Evolutionary conservation across 2,797 vertebrate species (phyloP).

Genomic region (Pelochelys cantorii): DNA sequence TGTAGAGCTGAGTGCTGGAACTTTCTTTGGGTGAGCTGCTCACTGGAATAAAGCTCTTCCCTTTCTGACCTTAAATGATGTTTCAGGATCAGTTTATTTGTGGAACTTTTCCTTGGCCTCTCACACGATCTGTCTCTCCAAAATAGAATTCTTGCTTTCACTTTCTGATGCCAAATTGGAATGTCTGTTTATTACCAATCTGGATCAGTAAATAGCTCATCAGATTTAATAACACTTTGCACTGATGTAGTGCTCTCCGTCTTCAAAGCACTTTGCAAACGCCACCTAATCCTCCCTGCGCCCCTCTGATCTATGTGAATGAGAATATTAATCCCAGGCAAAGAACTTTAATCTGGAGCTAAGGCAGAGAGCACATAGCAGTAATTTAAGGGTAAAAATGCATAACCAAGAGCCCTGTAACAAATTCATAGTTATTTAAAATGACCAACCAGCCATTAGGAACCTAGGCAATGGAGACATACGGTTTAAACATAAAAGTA

Average conservation of each 20-base stretch:
- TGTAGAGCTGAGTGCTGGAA: neutral
- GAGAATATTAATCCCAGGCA: constrained; percentile 70
- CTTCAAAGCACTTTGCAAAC: constrained; percentile 67
- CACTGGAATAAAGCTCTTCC: constrained; percentile 18
- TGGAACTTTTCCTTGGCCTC: constrained; percentile 66
- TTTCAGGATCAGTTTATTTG: constrained; percentile 69
- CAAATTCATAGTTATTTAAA: constrained; percentile 8
- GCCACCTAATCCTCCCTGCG: constrained; percentile 56
- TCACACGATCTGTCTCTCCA: constrained; percentile 66
- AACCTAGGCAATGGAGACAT: neutral
- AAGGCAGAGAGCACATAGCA: constrained; percentile 55
- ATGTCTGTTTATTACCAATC: constrained; percentile 48
- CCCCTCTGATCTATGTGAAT: constrained; percentile 51
- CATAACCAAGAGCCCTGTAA: constrained; percentile 36
- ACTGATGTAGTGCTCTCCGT: constrained; percentile 71
- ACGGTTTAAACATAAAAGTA: constrained; percentile 43
- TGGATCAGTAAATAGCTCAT: constrained; percentile 79
- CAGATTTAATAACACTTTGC: constrained; percentile 72
- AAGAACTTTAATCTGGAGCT: constrained; percentile 68
- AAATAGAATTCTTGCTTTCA: constrained; percentile 74
- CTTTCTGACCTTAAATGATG: constrained; percentile 64
- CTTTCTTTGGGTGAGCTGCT: accelerated
- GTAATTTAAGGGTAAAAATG: constrained; percentile 62
- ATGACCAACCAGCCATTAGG: neutral
- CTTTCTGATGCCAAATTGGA: constrained; percentile 62